Base-by-base conservation (phyloP, 2,113 vertebrate species). In the Phaethornis superciliosus region DNA sequence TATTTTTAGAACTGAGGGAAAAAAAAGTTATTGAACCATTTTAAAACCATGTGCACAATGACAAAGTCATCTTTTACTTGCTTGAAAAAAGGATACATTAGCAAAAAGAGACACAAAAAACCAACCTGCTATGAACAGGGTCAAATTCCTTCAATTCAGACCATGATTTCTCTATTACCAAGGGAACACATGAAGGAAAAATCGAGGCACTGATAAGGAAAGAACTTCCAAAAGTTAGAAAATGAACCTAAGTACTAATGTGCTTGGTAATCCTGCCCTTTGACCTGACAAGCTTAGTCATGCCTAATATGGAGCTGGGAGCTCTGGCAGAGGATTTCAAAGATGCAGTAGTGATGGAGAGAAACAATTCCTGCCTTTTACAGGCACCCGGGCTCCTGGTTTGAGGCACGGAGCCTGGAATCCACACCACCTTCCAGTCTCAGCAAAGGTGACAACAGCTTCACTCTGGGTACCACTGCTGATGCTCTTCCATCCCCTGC, bases 351-450 rank as follows among this genome's bases (percentile, higher is more conserved):
- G 30, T 6, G 56, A 90, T 28, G 58, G 56, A 92, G 60, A 67
- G 60, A 70, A 85, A 47, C 56, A 49, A 23, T 59, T 74, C 42
- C 77, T 59, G 60, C 37, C 59, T 92, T 81, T 77, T n/a, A 71
- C 52, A 68, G 42, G 47, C 67, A 67, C 12, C 11, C 2, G 2
- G 21, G 58, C 51, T 88, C 40, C 72, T 44, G 28, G 32, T 46
- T 33, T 1, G 3, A 42, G n/a, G 52, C 60, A 83, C 26, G 9
- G 44, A 1, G 0, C 12, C 59, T 42, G 79, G 33, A 69, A 58
- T 5, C 0, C 0, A 35, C 51, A 30, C 15, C 0, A 0, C 6
- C 15, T 52, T 49, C 74, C 47, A 80, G n/a, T 1, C 28, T 5
- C n/a, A 42, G 19, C 4, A 23, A 23, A 89, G 23, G 49, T 27